Base-by-base conservation (phyloP, 2,888 invertebrate species). In the Amphipyra tragopoginis region DNA sequence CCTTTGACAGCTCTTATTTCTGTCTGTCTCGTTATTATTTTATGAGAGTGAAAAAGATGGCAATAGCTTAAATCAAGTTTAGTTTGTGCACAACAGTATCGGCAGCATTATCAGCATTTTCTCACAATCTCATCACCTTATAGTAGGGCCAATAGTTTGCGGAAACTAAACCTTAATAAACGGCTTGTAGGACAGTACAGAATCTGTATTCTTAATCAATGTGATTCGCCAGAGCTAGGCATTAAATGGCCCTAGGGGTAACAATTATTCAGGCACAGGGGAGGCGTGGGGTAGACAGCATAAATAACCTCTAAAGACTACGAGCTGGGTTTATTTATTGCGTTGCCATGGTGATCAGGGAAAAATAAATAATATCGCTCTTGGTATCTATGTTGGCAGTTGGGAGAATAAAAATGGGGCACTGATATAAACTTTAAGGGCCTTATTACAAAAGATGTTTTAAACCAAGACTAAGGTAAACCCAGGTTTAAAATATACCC, bases 151-250 rank as follows among this genome's bases (percentile, higher is more conserved):
- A 54, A 44, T 51, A 76, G 73, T 75, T 79, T 72, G 62, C 76
- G 72, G 78, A 74, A 81, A 73, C 73, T 71, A 72, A 71, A 66
- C 47, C 71, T 74, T 80, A 80, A 84, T 86, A 84, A 80, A 81
- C 80, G 71, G 67, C 74, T 79, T 63, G 73, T 58, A 69, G 71
- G 71, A 75, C 72, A 72, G 55, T 69, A 67, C 53, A 62, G 79
- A 80, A 82, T 84, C 84, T 81, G 81, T 82, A 81, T 83, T 83
- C 79, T 75, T 85, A 87, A 88, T 88, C 85, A 87, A 85, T 88
- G 85, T 85, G 75, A 86, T 87, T 84, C 65, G 50, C 75, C 65
- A 43, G 43, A 56, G 62, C 78, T 79, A 65, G 63, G 79, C 79
- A 79, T 79, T 82, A 76, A 79, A 71, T 72, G 69, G 71, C 79